Base-by-base conservation (phyloP, 2,113 vertebrate genomes). In the Acrocephalus kingi region DNA sequence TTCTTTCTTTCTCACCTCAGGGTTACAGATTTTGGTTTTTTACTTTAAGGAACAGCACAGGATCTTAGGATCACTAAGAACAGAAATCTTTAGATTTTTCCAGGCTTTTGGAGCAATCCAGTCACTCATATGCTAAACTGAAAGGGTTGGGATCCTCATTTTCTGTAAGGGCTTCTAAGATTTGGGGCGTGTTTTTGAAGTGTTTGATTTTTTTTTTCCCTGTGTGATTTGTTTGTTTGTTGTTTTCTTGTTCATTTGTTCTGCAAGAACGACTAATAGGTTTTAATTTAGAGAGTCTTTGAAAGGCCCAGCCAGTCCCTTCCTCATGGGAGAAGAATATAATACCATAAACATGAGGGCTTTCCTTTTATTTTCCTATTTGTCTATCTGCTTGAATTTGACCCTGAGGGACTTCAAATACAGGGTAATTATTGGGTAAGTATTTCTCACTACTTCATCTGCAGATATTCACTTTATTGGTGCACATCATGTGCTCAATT, bases 131-230 rank as follows among this genome's bases (percentile, higher is more conserved):
- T 81, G 9, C 66, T 87, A 33, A 84, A 64, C 10, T 1, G 2
- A n/a, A 81, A 84, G 27, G 20, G 8, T 22, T 71, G 41, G 8
- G 13, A 20, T 91, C 24, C 13, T 72, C 19, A 20, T 79, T 66
- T 86, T 78, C 59, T 84, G 14, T 49, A 59, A 79, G 19, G 10
- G 41, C 31, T 35, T 62, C n/a, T 66, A 61, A 31, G 14, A 71
- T 77, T 1, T 0, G 0, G 16, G 18, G 5, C n/a, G 19, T 63
- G 2, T 2, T 55, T 54, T 59, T 28, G 6, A 4, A 49, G 11
- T 25, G 21, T 49, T 49, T 27, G 48, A 48, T 43, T 55, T 33
- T 41, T 37, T 37, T 51, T 22, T 49, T 46, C 48, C 25, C n/a
- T 56, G 18, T 1, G 5, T 5, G 13, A 5, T 0, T 58, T 51